These are phyloP conservation scores for Pelochelys cantorii DNA, from an alignment of 2,797 vertebrate genomes.

Conservation along the genomic window DNA sequence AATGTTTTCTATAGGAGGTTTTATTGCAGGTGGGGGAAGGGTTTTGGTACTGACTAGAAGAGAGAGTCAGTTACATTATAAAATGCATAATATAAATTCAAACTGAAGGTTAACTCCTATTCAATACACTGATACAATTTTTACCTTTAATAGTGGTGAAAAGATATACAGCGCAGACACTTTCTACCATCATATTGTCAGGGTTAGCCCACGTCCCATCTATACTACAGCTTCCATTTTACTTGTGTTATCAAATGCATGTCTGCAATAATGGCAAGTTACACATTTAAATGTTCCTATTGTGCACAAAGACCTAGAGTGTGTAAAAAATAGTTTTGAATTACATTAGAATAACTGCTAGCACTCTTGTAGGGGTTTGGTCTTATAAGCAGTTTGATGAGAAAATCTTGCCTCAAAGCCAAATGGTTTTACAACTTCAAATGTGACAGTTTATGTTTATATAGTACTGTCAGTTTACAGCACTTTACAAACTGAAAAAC, in stretches of 20 bases:
- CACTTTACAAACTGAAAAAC: background rate
- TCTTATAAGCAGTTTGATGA: background rate
- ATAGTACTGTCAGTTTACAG: background rate
- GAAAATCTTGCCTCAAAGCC: background rate
- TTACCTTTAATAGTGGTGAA: background rate
- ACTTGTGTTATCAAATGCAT: background rate
- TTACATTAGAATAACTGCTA: background rate
- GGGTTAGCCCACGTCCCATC: background rate
- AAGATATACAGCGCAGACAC: background rate
- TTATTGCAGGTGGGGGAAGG: too few relatives aligned
- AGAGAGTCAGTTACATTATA: background rate
- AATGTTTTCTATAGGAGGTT: background rate
- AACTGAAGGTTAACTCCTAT: background rate
- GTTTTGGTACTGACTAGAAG: background rate
- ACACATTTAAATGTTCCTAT: background rate
- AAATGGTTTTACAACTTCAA: background rate
- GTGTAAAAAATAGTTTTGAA: background rate
- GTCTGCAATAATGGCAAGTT: background rate
- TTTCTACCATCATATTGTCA: background rate
- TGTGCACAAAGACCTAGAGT: rapidly evolving
- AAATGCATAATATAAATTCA: background rate
- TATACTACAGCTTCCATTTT: background rate
- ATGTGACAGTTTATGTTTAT: background rate
- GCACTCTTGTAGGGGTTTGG: background rate
- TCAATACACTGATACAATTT: background rate